Conservation (phyloP, 2,113 vertebrate genomes). For the Lasiurus borealis region DNA sequence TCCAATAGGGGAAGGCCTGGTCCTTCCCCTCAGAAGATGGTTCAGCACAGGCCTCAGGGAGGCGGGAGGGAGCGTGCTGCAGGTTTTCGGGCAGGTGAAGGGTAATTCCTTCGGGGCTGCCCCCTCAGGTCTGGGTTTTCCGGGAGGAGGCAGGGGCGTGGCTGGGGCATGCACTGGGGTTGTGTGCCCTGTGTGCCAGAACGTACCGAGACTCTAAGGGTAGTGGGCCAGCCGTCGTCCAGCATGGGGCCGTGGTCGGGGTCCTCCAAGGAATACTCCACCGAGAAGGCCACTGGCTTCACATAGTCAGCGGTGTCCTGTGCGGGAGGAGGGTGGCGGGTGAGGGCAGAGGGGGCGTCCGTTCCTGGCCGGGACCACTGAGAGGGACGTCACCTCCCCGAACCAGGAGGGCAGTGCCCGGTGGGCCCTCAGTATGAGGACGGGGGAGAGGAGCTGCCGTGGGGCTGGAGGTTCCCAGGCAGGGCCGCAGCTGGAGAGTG, state of each 20-base stretch:
- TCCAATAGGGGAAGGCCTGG: not conserved
- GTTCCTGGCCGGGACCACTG: not conserved
- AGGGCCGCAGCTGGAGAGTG: not conserved
- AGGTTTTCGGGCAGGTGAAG: not conserved
- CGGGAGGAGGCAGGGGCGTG: not conserved
- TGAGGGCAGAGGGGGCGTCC: not conserved
- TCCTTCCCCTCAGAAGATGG: not conserved
- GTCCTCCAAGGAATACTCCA: slow-evolving; percentile 90
- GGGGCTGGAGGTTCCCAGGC: not conserved
- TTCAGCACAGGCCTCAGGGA: not conserved
- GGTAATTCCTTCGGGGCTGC: not conserved
- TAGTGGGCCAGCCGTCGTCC: slow-evolving; percentile 95
- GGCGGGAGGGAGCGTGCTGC: not conserved
- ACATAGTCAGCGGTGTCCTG: slow-evolving; percentile 97
- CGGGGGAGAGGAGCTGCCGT: not conserved
- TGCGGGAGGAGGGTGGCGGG: not conserved
- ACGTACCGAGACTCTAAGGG: slow-evolving; percentile 91
- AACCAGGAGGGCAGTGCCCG: not conserved
- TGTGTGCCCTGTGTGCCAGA: rapidly evolving
- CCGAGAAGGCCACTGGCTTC: slow-evolving; percentile 93
- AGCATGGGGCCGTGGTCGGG: slow-evolving; percentile 88
- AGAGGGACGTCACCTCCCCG: not conserved
- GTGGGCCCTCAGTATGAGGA: not conserved
- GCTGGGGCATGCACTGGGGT: too few relatives aligned
- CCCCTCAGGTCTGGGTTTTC: not conserved